phyloP scores from a whole-genome alignment of 2,113 vertebrate species.

The Gorsachius goisagi region DNA sequence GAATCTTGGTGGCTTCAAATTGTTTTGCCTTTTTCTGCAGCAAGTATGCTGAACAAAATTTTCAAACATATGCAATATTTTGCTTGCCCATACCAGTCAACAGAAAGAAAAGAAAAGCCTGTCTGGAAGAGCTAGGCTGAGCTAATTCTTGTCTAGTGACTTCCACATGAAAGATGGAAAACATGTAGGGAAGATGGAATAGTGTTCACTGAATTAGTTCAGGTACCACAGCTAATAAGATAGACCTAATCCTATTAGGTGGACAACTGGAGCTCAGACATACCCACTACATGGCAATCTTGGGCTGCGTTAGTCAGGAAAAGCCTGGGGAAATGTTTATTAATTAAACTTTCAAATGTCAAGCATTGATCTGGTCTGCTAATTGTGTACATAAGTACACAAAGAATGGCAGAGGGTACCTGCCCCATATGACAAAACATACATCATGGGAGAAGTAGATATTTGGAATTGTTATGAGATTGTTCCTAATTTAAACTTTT shows the following conservation, averaged over 20 bases:
- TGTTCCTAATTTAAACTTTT: slow-evolving; percentile 14
- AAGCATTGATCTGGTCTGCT: slow-evolving; percentile 8
- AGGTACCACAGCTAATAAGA: slow-evolving; percentile 36
- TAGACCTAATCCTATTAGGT: slow-evolving; percentile 34
- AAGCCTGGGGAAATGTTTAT: background rate
- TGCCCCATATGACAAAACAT: background rate
- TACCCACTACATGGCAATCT: background rate
- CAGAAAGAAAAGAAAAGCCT: background rate
- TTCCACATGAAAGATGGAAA: background rate
- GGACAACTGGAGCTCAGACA: background rate
- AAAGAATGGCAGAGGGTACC: background rate
- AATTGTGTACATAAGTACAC: background rate
- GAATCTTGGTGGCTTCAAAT: background rate
- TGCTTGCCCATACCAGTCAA: background rate
- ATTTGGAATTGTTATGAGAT: background rate
- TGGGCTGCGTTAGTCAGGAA: background rate
- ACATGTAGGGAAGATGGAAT: background rate
- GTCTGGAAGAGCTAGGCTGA: background rate
- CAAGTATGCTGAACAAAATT: background rate
- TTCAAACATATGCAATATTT: background rate
- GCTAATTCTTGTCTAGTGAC: background rate
- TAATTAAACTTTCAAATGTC: slow-evolving; percentile 12
- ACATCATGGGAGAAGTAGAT: background rate
- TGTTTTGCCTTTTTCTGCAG: background rate
- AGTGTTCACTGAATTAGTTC: slow-evolving; percentile 11